Evolutionary conservation across 1,140 invertebrate genomes (phyloP), one percentile per base, ranked within the genome.

Genomic region (Brachionus rubens): DNA sequence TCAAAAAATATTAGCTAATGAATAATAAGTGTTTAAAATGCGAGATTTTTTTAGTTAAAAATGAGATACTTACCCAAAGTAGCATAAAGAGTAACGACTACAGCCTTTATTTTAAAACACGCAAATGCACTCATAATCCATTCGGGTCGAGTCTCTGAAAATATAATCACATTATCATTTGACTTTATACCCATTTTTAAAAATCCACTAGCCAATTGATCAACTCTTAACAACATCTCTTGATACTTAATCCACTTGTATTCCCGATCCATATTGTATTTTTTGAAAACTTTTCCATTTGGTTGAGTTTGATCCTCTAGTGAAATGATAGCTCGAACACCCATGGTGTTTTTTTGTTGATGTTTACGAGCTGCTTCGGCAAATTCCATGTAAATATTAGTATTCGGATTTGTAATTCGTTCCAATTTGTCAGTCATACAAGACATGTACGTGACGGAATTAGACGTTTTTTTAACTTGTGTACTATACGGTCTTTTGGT

Each of bases 221-320:
- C 83, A 2, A 92, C 89, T 80, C 90, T 83, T 0, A 85, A 82
- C 79, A 92, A 90, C 33, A 94, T 89, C 80, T 96, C 91, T 26
- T 85, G 85, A 83, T 89, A 98, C 2, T 90, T 90, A 75, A 91
- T 89, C 95, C 95, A 99, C 77, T 89, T 87, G 85, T 98, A 99
- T 7, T 93, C 90, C 30, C 93, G 94, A 21, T 78, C n/a, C 6
- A 75, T 16, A 30, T 46, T 54, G 21, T 50, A 86, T 83, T 99
- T 98, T 86, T 97, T 97, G 81, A 99, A 98, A 21, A 96, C 88
- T 81, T 92, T 89, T 50, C 96, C 96, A 84, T 96, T 95, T 0
- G 91, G 89, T 82, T 98, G 94, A 1, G 89, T 83, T 83, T 98
- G 95, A 80, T 98, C 93, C 81, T 96, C 93, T 82, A 96, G 94